Percentiles rank a stretch among this genome's conserved stretches.
phyloP scores from a whole-genome alignment of 2,113 vertebrate species.

The Mus spicilegus region DNA sequence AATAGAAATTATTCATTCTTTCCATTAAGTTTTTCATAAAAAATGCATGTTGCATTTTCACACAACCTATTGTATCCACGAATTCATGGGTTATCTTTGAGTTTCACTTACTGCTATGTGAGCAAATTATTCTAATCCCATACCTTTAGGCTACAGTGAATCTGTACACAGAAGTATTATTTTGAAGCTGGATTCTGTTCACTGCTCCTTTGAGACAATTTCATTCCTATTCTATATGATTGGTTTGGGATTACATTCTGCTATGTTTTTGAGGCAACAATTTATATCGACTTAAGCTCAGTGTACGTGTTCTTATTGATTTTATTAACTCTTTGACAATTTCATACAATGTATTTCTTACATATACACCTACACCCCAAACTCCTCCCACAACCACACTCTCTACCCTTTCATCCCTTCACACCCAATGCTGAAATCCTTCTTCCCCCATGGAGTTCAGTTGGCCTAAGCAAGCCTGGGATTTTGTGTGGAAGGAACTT shows the following conservation, averaged over 20 bases:
- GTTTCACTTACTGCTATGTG: neutral
- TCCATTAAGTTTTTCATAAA: constrained; percentile 28
- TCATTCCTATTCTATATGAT: neutral
- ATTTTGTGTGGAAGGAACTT: neutral
- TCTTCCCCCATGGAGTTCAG: neutral
- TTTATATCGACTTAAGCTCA: neutral
- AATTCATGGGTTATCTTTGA: neutral
- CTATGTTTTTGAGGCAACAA: neutral
- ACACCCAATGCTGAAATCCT: neutral
- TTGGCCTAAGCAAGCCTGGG: neutral
- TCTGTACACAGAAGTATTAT: neutral
- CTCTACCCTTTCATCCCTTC: neutral
- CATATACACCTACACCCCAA: neutral
- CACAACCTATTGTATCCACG: neutral
- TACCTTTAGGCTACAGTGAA: neutral
- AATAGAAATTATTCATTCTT: neutral
- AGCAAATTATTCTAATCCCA: neutral
- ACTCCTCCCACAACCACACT: neutral
- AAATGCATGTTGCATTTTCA: neutral
- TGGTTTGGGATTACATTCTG: neutral
- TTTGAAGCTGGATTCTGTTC: neutral
- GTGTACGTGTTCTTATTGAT: neutral
- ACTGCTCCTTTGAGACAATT: neutral
- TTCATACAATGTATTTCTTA: neutral
- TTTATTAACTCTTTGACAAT: neutral